Base-by-base conservation (phyloP, 2,888 invertebrate species). In the Trilocha varians region DNA sequence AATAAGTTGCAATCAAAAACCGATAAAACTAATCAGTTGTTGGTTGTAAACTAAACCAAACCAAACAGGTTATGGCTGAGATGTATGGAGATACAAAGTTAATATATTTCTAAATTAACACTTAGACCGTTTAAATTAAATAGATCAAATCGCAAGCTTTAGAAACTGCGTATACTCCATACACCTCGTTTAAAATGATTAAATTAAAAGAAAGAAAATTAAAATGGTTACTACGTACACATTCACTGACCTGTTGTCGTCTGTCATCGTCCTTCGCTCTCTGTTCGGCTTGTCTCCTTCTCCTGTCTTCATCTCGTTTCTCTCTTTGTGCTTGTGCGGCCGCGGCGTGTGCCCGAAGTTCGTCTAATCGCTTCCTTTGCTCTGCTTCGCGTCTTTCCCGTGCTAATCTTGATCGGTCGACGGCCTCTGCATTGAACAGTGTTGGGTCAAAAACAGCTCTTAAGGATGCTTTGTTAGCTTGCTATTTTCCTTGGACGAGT, bases 311-410 rank as follows among this genome's bases (percentile, higher is more conserved):
- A 70, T 96, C 96, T 61, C 95, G 91, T 76, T 94, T 94, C 87
- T 95, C 95, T 39, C 96, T 91, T 80, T 94, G 95, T 67, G 91
- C 91, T 85, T 96, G 95, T 67, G 95, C 95, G 39, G 94, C 93
- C 56, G 94, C 88, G 44, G 95, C 95, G 83, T 96, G 95, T 70
- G 93, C 92, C 67, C 93, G 92, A 63, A 97, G 88, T 85, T 96
- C 96, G 73, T 96, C 95, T 68, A 96, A 88, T 79, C 95, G 93
- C 70, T 91, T 91, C 68, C 94, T 91, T 64, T 96, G 90, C 76
- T 96, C 96, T 69, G 93, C 94, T 87, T 95, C 94, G 77, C 96
- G 95, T 61, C 93, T 89, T 69, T 96, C 96, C 61, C 94, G 92
- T 60, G 95, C 90, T 72, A 90, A 80, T 72, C 90, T 88, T 63